A percentile compares a stretch with the other conserved stretches of the same genome.
phyloP scores from a whole-genome alignment of 2,888 invertebrate genomes.

The Nycteola revayana region DNA sequence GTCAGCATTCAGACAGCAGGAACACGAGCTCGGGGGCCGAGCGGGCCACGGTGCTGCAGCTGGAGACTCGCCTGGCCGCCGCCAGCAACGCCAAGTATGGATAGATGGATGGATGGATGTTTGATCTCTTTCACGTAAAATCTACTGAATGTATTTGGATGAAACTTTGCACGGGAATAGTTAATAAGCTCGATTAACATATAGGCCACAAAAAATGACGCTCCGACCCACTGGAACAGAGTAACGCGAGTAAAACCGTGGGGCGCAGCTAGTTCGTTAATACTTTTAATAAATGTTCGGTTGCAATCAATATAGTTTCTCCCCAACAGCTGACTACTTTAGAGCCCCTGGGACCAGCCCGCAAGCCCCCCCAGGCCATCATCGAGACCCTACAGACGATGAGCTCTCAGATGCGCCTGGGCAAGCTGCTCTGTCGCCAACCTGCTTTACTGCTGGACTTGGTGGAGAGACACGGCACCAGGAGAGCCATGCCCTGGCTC shows the following conservation, averaged over 20 bases:
- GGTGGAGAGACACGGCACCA: conserved; percentile 93
- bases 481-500: conserved; percentile 98
- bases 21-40: conserved; percentile 58
- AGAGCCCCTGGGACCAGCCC: conserved; percentile 91
- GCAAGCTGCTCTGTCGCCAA: conserved; percentile 94
- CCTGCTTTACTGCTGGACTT: conserved; percentile 96
- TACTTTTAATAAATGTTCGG: no score
- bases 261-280: no score
- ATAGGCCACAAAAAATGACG: no score
- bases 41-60: conserved; percentile 80
- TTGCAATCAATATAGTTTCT: no score
- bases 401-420: conserved; percentile 90
- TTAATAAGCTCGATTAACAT: no score
- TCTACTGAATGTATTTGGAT: no score
- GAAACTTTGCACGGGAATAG: no score
- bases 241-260: no score
- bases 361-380: conserved; percentile 89
- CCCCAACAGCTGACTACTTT: conserved; percentile 87
- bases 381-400: conserved; percentile 90
- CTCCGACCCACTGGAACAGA: no score
- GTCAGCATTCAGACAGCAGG: no score
- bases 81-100: conserved; percentile 94
- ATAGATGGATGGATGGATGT: no score
- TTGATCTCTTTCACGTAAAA: no score
- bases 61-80: conserved; percentile 96